phyloP scores from a whole-genome alignment of 2,888 invertebrate species.

The Hyppa rectilinea region DNA sequence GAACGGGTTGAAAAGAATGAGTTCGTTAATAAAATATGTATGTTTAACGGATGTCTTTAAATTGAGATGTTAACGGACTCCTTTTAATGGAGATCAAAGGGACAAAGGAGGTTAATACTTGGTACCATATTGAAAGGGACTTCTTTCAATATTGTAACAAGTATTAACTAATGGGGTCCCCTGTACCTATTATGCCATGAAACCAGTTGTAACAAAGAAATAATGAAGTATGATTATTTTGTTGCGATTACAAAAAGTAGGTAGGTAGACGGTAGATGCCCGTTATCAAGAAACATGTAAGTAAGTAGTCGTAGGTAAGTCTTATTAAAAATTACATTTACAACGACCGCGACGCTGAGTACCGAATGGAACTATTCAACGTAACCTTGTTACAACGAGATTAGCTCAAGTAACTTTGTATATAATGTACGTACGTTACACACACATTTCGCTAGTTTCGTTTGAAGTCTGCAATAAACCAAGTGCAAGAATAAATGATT shows the following conservation, averaged over 20 bases:
- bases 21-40: background rate
- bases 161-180: too few relatives aligned
- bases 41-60: background rate
- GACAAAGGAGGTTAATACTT: background rate
- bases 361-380: constrained; percentile 12
- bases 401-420: background rate
- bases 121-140: background rate
- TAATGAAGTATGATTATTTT: constrained; percentile 2
- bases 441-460: background rate
- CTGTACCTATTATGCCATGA: background rate
- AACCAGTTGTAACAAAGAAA: background rate
- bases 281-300: constrained; percentile 34
- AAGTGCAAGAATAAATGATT: background rate
- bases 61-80: background rate
- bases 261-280: too few relatives aligned
- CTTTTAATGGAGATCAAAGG: background rate
- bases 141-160: too few relatives aligned
- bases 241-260: background rate
- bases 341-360: background rate
- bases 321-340: constrained; percentile 28
- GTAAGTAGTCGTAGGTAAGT: constrained; percentile 14
- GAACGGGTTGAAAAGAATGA: background rate
- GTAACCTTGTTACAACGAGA: constrained; percentile 1
- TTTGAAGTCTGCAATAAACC: background rate
- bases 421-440: background rate